Evolutionary conservation across 2,888 invertebrate genomes (phyloP).

Genomic region (Andrena bicolor): DNA sequence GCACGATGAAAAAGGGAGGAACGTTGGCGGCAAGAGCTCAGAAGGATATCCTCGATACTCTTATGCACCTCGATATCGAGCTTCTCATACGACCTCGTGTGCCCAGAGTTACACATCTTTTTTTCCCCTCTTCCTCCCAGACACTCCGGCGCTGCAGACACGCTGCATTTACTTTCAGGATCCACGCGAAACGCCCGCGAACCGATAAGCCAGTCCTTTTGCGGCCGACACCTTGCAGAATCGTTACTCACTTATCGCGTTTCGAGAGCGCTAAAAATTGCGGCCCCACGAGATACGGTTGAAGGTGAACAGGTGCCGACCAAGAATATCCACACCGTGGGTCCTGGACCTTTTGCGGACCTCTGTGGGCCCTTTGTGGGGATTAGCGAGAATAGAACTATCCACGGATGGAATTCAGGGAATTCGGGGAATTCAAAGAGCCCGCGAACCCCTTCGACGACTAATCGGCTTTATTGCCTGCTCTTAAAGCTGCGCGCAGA

Average conservation of each 20-base stretch:
- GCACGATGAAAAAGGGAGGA: neutral
- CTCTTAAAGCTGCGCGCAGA: neutral
- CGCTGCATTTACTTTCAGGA: slow-evolving; percentile 31
- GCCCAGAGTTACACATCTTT: slow-evolving; percentile 2
- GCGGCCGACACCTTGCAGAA: slow-evolving; percentile 47
- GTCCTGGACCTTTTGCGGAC: neutral
- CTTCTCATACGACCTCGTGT: neutral
- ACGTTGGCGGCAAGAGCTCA: neutral
- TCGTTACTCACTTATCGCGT: slow-evolving; percentile 55
- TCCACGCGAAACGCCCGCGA: slow-evolving; percentile 39
- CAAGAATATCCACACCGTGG: slow-evolving; percentile 17
- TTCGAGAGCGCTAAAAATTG: slow-evolving; percentile 39
- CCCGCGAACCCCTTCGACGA: neutral
- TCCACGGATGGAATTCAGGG: neutral
- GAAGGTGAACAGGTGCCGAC: slow-evolving; percentile 58
- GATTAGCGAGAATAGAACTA: neutral
- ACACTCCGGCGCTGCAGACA: neutral
- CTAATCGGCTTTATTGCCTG: neutral
- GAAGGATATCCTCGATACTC: slow-evolving; percentile 7
- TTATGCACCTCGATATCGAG: slow-evolving; percentile 10
- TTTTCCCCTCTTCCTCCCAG: neutral
- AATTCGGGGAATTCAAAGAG: slow-evolving; percentile 10
- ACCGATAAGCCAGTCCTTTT: slow-evolving; percentile 55
- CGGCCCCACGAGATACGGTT: slow-evolving; percentile 30
- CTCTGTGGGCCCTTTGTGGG: neutral